These are phyloP conservation scores for Cathartes aura DNA, from an alignment of 2,113 vertebrate species.

Conservation along the genomic window DNA sequence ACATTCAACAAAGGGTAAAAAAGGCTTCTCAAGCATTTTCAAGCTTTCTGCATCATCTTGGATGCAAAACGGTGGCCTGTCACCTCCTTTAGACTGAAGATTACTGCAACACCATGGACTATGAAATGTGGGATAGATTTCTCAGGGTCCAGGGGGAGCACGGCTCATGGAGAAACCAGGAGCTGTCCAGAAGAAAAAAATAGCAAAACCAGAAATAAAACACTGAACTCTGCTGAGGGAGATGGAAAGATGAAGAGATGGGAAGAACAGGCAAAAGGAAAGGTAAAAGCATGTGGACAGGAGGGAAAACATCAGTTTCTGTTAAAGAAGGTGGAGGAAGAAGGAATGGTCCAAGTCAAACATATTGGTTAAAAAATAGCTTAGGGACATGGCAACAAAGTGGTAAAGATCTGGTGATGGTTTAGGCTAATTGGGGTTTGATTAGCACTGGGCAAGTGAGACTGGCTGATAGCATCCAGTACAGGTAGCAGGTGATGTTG, in stretches of 20 bases:
- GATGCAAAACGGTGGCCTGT: background rate
- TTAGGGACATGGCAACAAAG: background rate
- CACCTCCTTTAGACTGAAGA: background rate
- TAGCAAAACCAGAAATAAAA: background rate
- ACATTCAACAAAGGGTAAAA: background rate
- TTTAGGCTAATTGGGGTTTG: background rate
- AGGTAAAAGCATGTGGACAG: background rate
- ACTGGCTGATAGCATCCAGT: background rate
- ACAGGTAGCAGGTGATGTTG: background rate
- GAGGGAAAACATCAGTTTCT: background rate
- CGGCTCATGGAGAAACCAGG: background rate
- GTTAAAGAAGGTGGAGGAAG: background rate
- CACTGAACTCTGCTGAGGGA: background rate
- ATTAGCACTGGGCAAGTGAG: background rate
- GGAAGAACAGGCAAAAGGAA: background rate
- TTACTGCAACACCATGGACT: too few species aligned
- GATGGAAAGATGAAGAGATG: background rate
- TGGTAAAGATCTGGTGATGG: background rate
- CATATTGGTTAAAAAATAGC: background rate
- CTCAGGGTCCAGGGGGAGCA: background rate
- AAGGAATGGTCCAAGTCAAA: background rate
- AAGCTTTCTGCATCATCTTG: background rate
- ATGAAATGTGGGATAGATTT: background rate
- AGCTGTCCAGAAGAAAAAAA: background rate
- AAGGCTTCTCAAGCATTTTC: background rate